These are phyloP conservation scores for Ariolimax columbianus DNA, from an alignment of 2,888 invertebrate genomes.

Conservation along the genomic window DNA sequence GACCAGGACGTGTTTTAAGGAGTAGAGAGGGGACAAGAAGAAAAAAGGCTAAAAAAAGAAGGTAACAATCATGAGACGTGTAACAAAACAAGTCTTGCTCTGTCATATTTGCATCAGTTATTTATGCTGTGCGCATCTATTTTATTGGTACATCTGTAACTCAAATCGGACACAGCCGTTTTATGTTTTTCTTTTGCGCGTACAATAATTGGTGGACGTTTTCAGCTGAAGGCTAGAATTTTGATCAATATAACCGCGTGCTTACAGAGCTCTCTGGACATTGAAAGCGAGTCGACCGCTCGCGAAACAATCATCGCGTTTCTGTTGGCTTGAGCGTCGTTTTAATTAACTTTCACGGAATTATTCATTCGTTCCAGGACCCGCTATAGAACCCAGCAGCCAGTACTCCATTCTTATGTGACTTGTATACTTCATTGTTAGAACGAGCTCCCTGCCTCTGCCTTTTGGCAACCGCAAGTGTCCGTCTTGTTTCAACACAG, in stretches of 20 bases:
- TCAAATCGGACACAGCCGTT: no score
- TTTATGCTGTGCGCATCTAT: no score
- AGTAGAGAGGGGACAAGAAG: no score
- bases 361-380: slow-evolving; percentile 2
- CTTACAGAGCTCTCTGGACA: background rate
- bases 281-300: background rate
- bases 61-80: no score
- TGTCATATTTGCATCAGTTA: no score
- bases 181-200: background rate
- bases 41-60: no score
- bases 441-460: background rate
- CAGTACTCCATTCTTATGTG: background rate
- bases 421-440: background rate
- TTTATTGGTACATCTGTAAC: no score
- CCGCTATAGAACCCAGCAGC: background rate
- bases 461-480: background rate
- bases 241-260: slow-evolving; percentile 2
- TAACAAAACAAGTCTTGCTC: no score
- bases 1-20: no score
- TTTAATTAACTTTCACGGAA: slow-evolving; percentile 24
- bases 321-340: background rate
- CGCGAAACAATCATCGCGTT: background rate
- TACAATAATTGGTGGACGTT: background rate
- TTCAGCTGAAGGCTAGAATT: background rate
- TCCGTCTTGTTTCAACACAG: no score